Evolutionary conservation across 23 tunicate genomes (phyloP).

Genomic region (Oikopleura dioica): DNA sequence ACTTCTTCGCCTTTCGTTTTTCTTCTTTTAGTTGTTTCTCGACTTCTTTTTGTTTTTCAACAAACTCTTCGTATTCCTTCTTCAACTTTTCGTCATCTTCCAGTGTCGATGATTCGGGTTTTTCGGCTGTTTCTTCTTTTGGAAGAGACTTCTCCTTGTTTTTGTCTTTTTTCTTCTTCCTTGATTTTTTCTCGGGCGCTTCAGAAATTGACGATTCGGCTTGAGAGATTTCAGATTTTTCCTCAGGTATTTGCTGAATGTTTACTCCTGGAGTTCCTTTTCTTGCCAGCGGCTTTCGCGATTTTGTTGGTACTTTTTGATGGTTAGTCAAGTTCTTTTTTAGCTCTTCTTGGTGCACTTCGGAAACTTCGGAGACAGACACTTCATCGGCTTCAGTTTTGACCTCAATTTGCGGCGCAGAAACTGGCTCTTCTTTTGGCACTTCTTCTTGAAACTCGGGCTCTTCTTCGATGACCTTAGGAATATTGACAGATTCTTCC

Average conservation of each 20-base stretch:
- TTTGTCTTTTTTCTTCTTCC: too few species aligned
- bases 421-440: neutral
- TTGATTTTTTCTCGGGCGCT: too few species aligned
- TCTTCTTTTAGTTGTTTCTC: neutral
- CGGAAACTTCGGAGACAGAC: neutral
- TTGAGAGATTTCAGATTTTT: conserved; percentile 7
- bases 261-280: neutral
- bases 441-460: neutral
- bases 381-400: neutral
- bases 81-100: neutral
- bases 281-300: neutral
- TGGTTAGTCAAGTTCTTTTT: neutral
- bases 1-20: neutral
- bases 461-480: neutral
- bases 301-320: neutral
- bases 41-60: conserved; percentile 1
- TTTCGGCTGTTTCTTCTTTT: too few species aligned
- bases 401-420: neutral
- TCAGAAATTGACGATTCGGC: too few species aligned
- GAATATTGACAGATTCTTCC: neutral
- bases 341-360: neutral
- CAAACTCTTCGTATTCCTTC: conserved; percentile 12
- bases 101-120: too few species aligned
- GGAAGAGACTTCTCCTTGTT: too few species aligned
- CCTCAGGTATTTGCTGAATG: neutral